phyloP scores from a whole-genome alignment of 2,797 vertebrate genomes.

The Megaceryle alcyon region DNA sequence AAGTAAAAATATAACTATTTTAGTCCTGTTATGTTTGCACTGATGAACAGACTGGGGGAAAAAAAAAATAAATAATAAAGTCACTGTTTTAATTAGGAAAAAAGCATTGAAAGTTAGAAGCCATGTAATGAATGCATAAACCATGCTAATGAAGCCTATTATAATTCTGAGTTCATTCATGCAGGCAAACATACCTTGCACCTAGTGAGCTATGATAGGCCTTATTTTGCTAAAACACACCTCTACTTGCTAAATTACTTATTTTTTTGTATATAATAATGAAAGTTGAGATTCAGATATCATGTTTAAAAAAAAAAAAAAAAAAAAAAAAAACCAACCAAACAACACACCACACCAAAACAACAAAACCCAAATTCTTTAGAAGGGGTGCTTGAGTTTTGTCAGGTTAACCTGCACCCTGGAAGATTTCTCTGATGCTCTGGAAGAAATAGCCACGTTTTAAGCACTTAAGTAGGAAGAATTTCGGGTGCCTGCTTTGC shows the following conservation, averaged over 20 bases:
- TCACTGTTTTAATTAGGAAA: not conserved
- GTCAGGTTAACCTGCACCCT: not conserved
- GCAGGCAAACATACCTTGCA: not conserved
- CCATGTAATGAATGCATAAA: conserved; percentile 6
- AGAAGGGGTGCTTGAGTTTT: not conserved
- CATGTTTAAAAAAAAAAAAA: not conserved
- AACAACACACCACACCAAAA: too few relatives aligned
- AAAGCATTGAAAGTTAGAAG: not conserved
- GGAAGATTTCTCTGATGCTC: not conserved
- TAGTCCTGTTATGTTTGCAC: not conserved
- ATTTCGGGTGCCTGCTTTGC: not conserved
- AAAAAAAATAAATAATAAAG: not conserved
- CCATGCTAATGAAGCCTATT: not conserved
- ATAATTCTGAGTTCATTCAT: not conserved
- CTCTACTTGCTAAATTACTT: not conserved
- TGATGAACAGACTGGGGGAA: not conserved
- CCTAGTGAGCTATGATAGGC: not conserved
- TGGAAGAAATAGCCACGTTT: not conserved
- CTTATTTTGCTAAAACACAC: not conserved
- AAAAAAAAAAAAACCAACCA: not conserved
- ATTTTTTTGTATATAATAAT: not conserved
- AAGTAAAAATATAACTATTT: not conserved
- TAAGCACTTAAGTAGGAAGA: not conserved
- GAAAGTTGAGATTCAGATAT: not conserved
- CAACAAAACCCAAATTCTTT: not conserved